Evolutionary conservation across 2,113 vertebrate species (phyloP).

Genomic region (Crotalus helleri): DNA sequence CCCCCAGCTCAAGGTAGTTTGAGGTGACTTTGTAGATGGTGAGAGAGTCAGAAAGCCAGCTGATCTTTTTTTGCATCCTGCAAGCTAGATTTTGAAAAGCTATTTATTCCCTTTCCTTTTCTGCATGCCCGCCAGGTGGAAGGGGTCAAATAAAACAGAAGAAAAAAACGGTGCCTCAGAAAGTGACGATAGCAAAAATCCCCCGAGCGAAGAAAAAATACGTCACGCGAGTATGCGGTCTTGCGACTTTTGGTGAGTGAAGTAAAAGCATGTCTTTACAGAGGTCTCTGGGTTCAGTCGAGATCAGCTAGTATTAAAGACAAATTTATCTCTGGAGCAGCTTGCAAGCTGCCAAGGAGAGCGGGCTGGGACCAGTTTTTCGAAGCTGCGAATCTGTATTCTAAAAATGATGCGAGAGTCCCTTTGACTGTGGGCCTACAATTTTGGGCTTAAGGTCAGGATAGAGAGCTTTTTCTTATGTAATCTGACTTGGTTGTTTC

Average conservation of each 20-base stretch:
- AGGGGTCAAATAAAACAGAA: slow-evolving; percentile 99
- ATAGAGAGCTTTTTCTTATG: neutral
- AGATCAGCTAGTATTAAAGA: neutral
- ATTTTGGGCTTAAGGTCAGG: neutral
- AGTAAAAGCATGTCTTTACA: neutral
- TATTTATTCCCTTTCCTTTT: neutral
- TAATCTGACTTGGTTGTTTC: neutral
- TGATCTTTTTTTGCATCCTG: neutral
- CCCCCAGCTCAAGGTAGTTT: neutral
- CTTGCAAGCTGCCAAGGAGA: neutral
- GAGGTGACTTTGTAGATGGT: neutral
- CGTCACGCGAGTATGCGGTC: slow-evolving; percentile 92
- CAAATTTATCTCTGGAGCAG: neutral
- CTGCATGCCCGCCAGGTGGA: slow-evolving; percentile 75
- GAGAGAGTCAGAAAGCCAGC: neutral
- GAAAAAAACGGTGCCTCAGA: slow-evolving; percentile 97
- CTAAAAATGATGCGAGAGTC: neutral
- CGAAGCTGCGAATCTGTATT: neutral
- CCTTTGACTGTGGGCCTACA: neutral
- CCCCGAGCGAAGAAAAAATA: slow-evolving; percentile 99
- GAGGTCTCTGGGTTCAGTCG: neutral
- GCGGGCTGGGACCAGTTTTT: neutral
- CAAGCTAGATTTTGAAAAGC: neutral
- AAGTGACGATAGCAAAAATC: slow-evolving; percentile 98
- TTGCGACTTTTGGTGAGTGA: slow-evolving; percentile 92